A percentile compares a stretch with the other conserved stretches of the same genome.
Conservation (phyloP, 2,113 vertebrate genomes). For the Atlantisia rogersi region DNA sequence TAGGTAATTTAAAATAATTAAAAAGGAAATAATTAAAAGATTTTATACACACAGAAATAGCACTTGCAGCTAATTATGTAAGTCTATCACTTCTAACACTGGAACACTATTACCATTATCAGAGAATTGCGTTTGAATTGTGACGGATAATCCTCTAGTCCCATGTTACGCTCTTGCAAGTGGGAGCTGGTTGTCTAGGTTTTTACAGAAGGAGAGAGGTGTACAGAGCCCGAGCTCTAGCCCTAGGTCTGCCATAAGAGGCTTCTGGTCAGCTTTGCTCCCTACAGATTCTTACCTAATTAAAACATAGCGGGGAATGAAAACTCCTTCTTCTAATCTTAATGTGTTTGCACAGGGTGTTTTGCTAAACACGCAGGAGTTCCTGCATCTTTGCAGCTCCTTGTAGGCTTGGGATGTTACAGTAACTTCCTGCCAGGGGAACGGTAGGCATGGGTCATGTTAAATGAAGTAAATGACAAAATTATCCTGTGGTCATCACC, state of each 20-base stretch:
- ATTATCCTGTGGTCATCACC: not conserved
- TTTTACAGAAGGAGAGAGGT: conserved; percentile 2
- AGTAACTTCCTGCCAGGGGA: not conserved
- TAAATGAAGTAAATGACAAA: not conserved
- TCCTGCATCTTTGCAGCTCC: not conserved
- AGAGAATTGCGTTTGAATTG: conserved; percentile 42
- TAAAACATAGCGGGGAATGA: not conserved
- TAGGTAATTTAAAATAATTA: conserved; percentile 74
- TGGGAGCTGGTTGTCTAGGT: not conserved
- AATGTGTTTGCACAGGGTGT: not conserved
- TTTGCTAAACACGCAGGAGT: not conserved
- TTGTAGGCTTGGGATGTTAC: not conserved
- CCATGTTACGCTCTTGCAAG: conserved; percentile 11
- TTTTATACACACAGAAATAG: conserved; percentile 67
- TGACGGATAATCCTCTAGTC: conserved; percentile 44
- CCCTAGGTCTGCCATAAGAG: not conserved
- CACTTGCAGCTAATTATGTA: conserved; percentile 67
- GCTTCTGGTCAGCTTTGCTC: conserved; percentile 27
- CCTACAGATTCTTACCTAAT: conserved; percentile 21
- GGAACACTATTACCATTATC: conserved; percentile 56
- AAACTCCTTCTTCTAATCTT: not conserved
- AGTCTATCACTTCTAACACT: conserved; percentile 64
- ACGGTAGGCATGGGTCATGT: not conserved
- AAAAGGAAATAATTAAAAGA: conserved; percentile 70
- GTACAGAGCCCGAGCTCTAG: not conserved